Base-by-base conservation (phyloP, 2,113 vertebrate species). In the Gadus chalcogrammus region DNA sequence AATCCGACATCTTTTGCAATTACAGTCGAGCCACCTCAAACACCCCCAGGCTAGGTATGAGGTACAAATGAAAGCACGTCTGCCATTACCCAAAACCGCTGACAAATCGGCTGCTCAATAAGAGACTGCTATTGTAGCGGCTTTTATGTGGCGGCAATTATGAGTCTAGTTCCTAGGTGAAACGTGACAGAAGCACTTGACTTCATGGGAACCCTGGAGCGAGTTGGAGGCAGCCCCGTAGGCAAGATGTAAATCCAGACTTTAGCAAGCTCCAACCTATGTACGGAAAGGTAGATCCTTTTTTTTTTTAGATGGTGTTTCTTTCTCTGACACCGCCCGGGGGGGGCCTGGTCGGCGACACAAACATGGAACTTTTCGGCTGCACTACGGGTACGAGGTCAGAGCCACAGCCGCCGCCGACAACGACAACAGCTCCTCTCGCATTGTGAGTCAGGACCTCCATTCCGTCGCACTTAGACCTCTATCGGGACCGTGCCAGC, bases 391-490 rank as follows among this genome's bases (percentile, higher is more conserved):
- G n/a, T n/a, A n/a, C n/a, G 55, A 56, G 15, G 55, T 72, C 61
- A 58, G 52, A 74, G 56, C 17, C 20, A 67, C 52, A 62, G 42
- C n/a, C n/a, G n/a, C n/a, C n/a, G n/a, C n/a, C n/a, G n/a, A n/a
- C 31, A 61, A 65, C 59, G 67, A 82, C 78, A 55, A 24, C 48
- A 27, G 3, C 13, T 55, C 48, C 68, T 68, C 60, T 72, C 75
- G 83, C 70, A 11, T 83, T 76, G 79, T 68, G 75, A 84, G 80
- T 86, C 81, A 64, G 66, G 71, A 86, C 85, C 80, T 88, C 86
- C 88, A 89, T 90, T 86, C 79, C 82, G 86, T 74, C 79, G 72
- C 75, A 76, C 76, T 68, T 15, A 65, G 12, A 68, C 52, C 55
- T 67, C 67, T 60, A 18, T 59, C 68, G 61, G 68, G 82, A 74